Percentiles rank a stretch among this genome's conserved stretches.
These are phyloP conservation scores for Laticauda laticaudata DNA, from an alignment of 2,113 vertebrate species.

Conservation along the genomic window DNA sequence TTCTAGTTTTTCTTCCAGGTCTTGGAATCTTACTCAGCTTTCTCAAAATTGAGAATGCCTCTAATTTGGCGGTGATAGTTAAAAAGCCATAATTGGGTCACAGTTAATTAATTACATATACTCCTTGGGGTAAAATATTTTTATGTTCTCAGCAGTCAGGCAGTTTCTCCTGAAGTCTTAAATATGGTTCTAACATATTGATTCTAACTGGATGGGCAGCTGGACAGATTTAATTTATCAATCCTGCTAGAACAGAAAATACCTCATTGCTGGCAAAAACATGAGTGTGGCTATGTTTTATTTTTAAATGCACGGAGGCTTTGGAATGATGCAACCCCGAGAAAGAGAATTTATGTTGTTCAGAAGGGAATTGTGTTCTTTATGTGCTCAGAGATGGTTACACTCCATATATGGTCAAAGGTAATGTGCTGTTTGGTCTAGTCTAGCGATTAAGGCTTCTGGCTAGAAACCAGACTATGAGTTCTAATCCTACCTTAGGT, in stretches of 20 bases:
- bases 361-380: background rate
- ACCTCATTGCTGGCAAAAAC: background rate
- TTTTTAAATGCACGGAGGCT: background rate
- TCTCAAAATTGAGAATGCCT: background rate
- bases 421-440: background rate
- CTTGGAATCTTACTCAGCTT: background rate
- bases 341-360: background rate
- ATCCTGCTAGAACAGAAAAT: background rate
- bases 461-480: background rate
- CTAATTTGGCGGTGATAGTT: background rate
- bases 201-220: background rate
- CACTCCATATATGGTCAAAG: background rate
- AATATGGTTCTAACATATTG: background rate
- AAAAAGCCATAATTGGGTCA: background rate
- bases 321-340: background rate
- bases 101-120: background rate
- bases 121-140: background rate
- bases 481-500: background rate
- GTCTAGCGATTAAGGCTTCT: background rate
- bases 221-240: background rate
- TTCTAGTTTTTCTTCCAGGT: background rate
- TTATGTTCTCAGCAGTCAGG: background rate
- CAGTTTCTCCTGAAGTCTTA: background rate
- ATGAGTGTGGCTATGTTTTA: background rate
- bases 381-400: background rate